phyloP scores from a whole-genome alignment of 2,113 vertebrate genomes.

The Turdus rufiventris region DNA sequence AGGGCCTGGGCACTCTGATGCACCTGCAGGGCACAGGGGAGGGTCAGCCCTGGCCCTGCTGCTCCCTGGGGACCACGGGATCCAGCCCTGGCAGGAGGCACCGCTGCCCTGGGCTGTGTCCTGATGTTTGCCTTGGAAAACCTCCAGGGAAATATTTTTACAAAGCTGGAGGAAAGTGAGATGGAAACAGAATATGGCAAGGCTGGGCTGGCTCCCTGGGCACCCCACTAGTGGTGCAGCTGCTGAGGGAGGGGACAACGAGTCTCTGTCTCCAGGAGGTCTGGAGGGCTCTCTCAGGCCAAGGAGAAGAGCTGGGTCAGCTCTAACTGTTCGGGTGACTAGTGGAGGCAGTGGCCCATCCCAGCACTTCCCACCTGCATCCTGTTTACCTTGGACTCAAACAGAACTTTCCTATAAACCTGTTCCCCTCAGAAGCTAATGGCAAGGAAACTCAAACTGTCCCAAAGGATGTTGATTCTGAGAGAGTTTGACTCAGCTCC shows the following conservation, averaged over 20 bases:
- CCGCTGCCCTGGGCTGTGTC: background rate
- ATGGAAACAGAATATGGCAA: background rate
- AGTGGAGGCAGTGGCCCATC: background rate
- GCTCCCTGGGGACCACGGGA: fast-evolving
- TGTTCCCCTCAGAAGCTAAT: background rate
- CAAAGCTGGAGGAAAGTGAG: background rate
- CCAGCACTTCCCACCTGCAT: background rate
- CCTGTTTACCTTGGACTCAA: background rate
- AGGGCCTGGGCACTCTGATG: constrained; percentile 76
- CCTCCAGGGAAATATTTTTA: background rate
- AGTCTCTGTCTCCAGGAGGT: background rate
- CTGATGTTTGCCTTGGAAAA: background rate
- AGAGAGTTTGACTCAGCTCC: background rate
- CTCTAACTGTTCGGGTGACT: background rate
- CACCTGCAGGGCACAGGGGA: constrained; percentile 65
- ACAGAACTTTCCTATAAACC: background rate
- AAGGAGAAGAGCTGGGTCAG: background rate
- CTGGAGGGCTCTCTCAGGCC: background rate
- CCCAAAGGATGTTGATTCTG: background rate
- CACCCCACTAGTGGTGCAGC: fast-evolving
- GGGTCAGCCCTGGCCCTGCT: fast-evolving
- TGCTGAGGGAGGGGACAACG: background rate
- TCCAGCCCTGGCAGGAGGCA: background rate
- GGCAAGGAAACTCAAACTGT: background rate
- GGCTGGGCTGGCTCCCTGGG: background rate